Evolutionary conservation across 2,113 vertebrate genomes (phyloP), one percentile per base, ranked within the genome.

Genomic region (Cranoglanis bouderius): DNA sequence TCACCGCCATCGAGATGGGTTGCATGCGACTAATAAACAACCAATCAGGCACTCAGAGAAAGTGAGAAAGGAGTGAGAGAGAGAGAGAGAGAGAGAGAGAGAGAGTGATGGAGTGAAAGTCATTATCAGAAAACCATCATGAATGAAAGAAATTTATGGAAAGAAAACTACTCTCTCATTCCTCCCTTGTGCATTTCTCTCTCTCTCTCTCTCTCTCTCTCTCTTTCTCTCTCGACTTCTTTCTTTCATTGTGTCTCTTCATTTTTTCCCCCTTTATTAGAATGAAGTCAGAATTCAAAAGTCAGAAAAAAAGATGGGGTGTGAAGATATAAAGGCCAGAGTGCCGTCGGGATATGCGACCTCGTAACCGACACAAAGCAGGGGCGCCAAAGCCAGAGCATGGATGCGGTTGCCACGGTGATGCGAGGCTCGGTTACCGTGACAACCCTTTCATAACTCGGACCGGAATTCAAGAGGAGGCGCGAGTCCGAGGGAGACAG

Each of bases 21-120:
- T 90, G 74, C 57, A 74, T 14, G 61, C 32, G 6, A 38, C 86
- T 63, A 81, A 88, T 89, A 87, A 88, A 91, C n/a, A 88, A 75
- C 74, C 67, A 86, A 86, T 65, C 46, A 80, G 49, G 19, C 67
- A 57, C 51, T 53, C 29, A 9, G 38, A 78, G 55, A 32, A 72
- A 38, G 46, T 13, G 84, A 72, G 61, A 16, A 67, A 9, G n/a
- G 40, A 29, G 38, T n/a, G 82, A 46, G 57, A 46, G 18, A 40
- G 26, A 21, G 38, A 77, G 51, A 18, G 57, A 29, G 75, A 29
- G 24, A 35, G 57, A 26, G 57, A 84, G 82, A 32, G 61, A 49
- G 49, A 61, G 7, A 21, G 38, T 51, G 40, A 29, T 0, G 1
- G 75, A 63, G 35, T 32, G 53, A 53, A 13, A 12, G 32, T 85